Conservation (phyloP, 2,888 invertebrate species). For the Mamestra brassicae region DNA sequence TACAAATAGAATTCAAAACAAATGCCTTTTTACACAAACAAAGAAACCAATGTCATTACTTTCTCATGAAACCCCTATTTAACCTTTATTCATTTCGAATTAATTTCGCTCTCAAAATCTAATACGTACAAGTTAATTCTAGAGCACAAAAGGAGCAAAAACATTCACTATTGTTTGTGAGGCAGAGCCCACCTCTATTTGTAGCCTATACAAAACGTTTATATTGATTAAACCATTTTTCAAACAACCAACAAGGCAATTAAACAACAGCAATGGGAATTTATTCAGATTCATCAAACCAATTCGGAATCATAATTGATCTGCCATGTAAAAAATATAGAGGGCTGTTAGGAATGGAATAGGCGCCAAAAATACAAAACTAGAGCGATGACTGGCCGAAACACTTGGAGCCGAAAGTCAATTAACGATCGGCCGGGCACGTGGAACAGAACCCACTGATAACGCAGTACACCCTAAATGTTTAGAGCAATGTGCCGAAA, state of each 20-base stretch:
- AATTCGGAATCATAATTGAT: slow-evolving; percentile 90
- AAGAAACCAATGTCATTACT: slow-evolving; percentile 31
- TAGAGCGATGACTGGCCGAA: slow-evolving; percentile 89
- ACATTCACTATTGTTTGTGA: slow-evolving; percentile 57
- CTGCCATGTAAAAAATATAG: slow-evolving; percentile 89
- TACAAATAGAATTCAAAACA: slow-evolving; percentile 28
- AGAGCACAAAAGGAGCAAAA: slow-evolving; percentile 53
- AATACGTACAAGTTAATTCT: slow-evolving; percentile 60
- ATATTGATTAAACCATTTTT: slow-evolving; percentile 87
- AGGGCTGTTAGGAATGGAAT: slow-evolving; percentile 88
- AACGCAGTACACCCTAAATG: slow-evolving; percentile 69
- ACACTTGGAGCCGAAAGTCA: slow-evolving; percentile 87
- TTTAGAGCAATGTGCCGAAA: slow-evolving; percentile 58
- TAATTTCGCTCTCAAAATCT: slow-evolving; percentile 42
- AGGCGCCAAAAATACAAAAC: slow-evolving; percentile 90
- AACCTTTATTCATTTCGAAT: slow-evolving; percentile 23
- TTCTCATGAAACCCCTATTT: slow-evolving; percentile 26
- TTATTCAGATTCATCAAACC: slow-evolving; percentile 91
- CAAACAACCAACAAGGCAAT: slow-evolving; percentile 88
- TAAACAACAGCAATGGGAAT: slow-evolving; percentile 89
- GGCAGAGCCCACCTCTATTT: slow-evolving; percentile 65
- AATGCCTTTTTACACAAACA: slow-evolving; percentile 10
- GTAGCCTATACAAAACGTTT: slow-evolving; percentile 74
- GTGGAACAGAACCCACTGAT: slow-evolving; percentile 80
- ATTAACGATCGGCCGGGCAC: slow-evolving; percentile 85